phyloP scores from a whole-genome alignment of 2,797 vertebrate genomes.

The Eleutherodactylus coqui region DNA sequence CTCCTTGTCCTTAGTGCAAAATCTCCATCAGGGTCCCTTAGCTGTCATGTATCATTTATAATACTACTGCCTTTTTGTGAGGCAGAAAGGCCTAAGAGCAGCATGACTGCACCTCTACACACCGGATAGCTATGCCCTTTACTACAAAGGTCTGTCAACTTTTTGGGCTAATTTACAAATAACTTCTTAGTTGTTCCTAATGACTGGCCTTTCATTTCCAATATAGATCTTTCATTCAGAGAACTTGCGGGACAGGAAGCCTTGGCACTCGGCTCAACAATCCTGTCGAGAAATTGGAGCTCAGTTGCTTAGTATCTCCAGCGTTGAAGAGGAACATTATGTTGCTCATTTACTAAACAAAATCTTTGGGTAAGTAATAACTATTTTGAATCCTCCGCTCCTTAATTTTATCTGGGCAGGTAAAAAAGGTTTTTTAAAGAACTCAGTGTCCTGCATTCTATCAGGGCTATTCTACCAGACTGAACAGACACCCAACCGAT shows the following conservation, averaged over 20 bases:
- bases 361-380: slow-evolving; percentile 83
- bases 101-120: too few species aligned
- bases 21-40: not conserved
- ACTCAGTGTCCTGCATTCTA: too few species aligned
- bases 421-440: too few species aligned
- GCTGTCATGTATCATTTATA: not conserved
- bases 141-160: not conserved
- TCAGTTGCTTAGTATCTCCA: slow-evolving; percentile 88
- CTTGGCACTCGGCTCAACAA: slow-evolving; percentile 87
- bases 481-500: too few species aligned
- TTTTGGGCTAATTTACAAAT: not conserved
- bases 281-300: slow-evolving; percentile 86
- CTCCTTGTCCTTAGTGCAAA: too few species aligned
- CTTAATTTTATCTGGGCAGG: too few species aligned
- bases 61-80: not conserved
- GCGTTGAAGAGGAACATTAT: slow-evolving; percentile 88
- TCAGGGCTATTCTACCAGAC: not conserved
- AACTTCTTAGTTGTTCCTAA: not conserved
- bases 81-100: not conserved
- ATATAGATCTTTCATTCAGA: slow-evolving; percentile 85
- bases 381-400: not conserved
- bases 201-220: not conserved
- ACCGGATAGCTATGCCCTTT: not conserved
- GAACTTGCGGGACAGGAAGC: slow-evolving; percentile 84
- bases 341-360: slow-evolving; percentile 87